Evolutionary conservation across 2,797 vertebrate genomes (phyloP).

Genomic region (Mus caroli): DNA sequence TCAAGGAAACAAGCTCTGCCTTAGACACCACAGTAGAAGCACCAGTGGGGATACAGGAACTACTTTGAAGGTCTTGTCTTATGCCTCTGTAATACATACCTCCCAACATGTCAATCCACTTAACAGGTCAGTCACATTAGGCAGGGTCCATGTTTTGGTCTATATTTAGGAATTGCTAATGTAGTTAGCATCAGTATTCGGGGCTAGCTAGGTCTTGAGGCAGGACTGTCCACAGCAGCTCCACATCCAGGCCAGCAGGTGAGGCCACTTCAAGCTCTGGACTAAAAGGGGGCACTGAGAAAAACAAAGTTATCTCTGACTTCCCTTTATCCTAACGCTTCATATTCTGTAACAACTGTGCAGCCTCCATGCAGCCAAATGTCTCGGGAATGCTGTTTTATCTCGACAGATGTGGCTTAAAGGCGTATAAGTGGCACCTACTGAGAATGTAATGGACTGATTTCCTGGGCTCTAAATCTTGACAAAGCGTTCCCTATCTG

Average conservation of each 20-base stretch:
- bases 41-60: background rate
- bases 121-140: background rate
- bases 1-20: background rate
- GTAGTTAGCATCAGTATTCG: rapidly evolving
- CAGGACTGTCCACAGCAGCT: background rate
- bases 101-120: rapidly evolving
- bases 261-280: rapidly evolving
- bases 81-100: background rate
- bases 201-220: rapidly evolving
- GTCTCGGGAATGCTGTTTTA: constrained; percentile 69
- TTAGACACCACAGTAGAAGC: background rate
- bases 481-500: constrained; percentile 73
- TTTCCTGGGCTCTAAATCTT: constrained; percentile 83
- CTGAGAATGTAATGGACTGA: constrained; percentile 81
- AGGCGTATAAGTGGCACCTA: constrained; percentile 77
- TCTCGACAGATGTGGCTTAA: constrained; percentile 75
- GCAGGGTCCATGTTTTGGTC: background rate
- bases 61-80: rapidly evolving
- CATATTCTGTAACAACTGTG: background rate
- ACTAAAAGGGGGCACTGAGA: rapidly evolving
- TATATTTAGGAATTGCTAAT: background rate
- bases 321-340: background rate
- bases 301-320: background rate
- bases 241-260: background rate
- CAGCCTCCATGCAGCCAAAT: background rate